Evolutionary conservation across 2,113 vertebrate genomes (phyloP).

Genomic region (Struthio camelus): DNA sequence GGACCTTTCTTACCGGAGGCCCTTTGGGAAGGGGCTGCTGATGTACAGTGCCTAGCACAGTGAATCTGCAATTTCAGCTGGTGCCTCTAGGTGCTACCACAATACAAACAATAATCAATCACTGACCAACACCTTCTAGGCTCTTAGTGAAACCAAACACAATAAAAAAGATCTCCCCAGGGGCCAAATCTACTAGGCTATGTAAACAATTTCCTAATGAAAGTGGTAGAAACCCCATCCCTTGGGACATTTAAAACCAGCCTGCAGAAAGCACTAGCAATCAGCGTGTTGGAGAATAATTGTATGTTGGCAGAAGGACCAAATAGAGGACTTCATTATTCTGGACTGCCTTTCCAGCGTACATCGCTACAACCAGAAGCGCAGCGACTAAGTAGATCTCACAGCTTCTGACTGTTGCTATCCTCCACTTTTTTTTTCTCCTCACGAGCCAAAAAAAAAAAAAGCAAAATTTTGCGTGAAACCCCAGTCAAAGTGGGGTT

Average conservation of each 20-base stretch:
- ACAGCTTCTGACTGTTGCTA: neutral
- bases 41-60: neutral
- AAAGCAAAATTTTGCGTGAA: neutral
- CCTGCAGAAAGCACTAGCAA: neutral
- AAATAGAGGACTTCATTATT: slow-evolving; percentile 19
- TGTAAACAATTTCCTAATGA: slow-evolving; percentile 53
- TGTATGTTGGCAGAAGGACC: neutral
- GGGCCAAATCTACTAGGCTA: slow-evolving; percentile 17
- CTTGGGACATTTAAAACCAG: neutral
- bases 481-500: neutral
- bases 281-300: neutral
- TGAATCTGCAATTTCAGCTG: slow-evolving; percentile 60
- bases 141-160: slow-evolving; percentile 56
- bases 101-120: slow-evolving; percentile 73
- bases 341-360: neutral
- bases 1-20: neutral
- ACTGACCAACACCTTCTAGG: slow-evolving; percentile 44
- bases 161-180: slow-evolving; percentile 40
- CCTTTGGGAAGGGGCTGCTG: neutral
- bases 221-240: slow-evolving; percentile 14
- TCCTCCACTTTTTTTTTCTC: neutral
- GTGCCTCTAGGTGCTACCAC: slow-evolving; percentile 69
- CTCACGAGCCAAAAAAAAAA: neutral
- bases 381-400: neutral
- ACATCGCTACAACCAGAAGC: neutral